These are phyloP conservation scores for Neodiprion fabricii DNA, from an alignment of 1,140 invertebrate species.

Conservation along the genomic window DNA sequence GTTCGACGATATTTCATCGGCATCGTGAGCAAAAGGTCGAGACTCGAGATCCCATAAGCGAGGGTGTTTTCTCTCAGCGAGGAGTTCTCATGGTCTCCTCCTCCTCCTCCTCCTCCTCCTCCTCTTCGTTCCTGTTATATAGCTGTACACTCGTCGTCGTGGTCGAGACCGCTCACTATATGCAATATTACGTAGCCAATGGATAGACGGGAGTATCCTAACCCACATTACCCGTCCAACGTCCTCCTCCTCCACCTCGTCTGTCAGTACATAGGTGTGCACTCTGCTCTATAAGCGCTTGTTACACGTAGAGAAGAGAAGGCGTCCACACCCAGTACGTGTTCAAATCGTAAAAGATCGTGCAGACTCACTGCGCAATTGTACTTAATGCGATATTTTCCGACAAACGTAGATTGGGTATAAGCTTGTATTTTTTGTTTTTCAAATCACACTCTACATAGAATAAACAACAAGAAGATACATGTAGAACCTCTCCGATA, in stretches of 20 bases:
- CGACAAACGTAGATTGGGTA: too few species aligned
- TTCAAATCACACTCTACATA: too few species aligned
- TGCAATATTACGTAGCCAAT: background rate
- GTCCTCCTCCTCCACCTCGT: too few species aligned
- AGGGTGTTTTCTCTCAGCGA: background rate
- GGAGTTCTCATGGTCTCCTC: constrained; percentile 6
- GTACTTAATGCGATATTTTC: too few species aligned
- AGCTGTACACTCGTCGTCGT: background rate
- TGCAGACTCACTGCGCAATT: too few species aligned
- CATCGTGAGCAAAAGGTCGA: background rate
- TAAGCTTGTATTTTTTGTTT: too few species aligned
- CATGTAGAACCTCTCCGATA: too few species aligned
- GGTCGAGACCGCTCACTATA: background rate
- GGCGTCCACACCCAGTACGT: constrained; percentile 1
- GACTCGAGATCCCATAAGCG: background rate
- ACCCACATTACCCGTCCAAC: background rate
- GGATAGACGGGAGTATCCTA: background rate
- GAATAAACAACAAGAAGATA: too few species aligned
- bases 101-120: background rate
- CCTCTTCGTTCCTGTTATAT: background rate
- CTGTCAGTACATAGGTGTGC: too few species aligned
- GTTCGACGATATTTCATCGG: background rate
- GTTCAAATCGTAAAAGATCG: too few species aligned
- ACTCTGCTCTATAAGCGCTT: too few species aligned
- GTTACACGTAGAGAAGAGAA: background rate